Percentiles rank a stretch among this genome's conserved stretches.
Conservation (phyloP, 2,797 vertebrate genomes). For the Lindbergichthys nudifrons region DNA sequence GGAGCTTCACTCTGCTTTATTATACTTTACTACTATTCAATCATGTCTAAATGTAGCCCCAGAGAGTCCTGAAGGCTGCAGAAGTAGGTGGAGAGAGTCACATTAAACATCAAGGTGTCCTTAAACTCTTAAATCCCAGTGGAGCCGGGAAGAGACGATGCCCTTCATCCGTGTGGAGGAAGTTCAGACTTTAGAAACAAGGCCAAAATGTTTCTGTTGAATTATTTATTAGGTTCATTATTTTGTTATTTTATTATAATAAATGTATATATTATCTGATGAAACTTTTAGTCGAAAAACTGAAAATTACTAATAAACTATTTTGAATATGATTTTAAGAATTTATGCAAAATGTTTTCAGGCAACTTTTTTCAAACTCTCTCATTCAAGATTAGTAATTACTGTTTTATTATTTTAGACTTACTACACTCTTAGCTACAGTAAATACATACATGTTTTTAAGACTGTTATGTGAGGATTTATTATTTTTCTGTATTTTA, state of each 20-base stretch:
- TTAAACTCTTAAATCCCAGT: background rate
- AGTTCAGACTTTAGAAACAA: background rate
- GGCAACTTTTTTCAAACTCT: background rate
- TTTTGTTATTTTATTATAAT: too few species aligned
- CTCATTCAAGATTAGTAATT: too few species aligned
- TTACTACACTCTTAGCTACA: too few species aligned
- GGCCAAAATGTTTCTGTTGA: background rate
- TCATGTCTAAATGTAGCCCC: background rate
- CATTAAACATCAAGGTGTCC: background rate
- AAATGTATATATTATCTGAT: too few species aligned
- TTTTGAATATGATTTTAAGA: too few species aligned
- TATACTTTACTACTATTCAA: background rate
- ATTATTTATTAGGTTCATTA: background rate
- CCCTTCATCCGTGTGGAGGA: background rate
- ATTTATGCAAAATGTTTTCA: too few species aligned
- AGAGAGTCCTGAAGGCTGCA: background rate
- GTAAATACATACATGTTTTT: too few species aligned
- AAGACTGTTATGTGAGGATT: too few species aligned
- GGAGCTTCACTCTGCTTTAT: background rate
- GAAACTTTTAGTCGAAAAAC: too few species aligned
- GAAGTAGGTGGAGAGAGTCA: background rate
- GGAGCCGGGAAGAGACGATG: background rate
- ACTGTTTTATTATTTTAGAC: too few species aligned
- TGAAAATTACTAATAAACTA: too few species aligned
- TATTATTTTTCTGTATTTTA: too few species aligned